These are phyloP conservation scores for Condylura cristata DNA, from an alignment of 2,113 vertebrate genomes.

Conservation along the genomic window DNA sequence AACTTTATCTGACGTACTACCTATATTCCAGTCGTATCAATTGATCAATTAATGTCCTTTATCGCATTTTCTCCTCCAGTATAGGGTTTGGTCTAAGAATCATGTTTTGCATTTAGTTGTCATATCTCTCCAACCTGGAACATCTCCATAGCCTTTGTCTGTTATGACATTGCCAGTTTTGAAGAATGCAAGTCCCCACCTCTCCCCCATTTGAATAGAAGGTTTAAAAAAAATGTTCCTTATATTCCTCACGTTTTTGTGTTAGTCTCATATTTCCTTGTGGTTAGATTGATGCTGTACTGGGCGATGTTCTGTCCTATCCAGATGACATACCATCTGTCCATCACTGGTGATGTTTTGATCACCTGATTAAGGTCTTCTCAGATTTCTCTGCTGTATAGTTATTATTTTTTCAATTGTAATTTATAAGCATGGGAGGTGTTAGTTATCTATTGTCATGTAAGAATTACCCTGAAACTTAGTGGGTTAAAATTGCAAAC, in stretches of 20 bases:
- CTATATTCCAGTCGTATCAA: neutral
- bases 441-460: neutral
- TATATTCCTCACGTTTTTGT: neutral
- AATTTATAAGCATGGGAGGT: neutral
- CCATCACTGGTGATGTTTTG: neutral
- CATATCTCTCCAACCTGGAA: neutral
- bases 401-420: slow-evolving; percentile 25
- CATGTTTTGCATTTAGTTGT: neutral
- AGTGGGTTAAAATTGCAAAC: slow-evolving; percentile 22
- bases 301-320: neutral
- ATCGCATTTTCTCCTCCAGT: neutral
- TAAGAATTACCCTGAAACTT: neutral
- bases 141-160: neutral
- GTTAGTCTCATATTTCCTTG: slow-evolving; percentile 36
- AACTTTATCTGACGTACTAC: neutral
- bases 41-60: slow-evolving; percentile 2
- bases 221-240: neutral
- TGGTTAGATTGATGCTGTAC: neutral
- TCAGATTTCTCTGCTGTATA: neutral
- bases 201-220: too few species aligned
- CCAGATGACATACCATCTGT: neutral
- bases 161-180: too few species aligned
- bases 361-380: neutral
- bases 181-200: too few species aligned
- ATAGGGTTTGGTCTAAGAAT: neutral